Evolutionary conservation across 2,888 invertebrate genomes (phyloP), one percentile per base, ranked within the genome.

Genomic region (Prenolepis imparis): DNA sequence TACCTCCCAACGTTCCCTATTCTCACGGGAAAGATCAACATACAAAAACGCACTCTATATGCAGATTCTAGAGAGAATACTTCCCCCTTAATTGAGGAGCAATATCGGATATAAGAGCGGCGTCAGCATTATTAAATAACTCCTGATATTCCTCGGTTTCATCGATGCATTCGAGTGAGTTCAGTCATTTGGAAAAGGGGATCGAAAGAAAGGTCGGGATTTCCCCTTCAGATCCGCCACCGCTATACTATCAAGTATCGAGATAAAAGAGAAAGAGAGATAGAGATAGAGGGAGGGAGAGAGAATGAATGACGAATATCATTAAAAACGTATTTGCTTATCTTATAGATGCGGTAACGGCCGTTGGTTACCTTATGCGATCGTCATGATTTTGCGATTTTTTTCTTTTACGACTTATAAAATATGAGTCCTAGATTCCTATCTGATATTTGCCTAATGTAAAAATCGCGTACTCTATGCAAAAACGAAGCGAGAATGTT

Each of bases 311-410:
- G 24, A 59, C 70, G 63, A 48, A 55, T 78, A 70, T 86, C 90
- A 85, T 90, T 85, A 90, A 88, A 90, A 90, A 87, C 86, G 52
- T 87, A 90, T 90, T 90, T 89, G 87, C 88, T 90, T 90, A 90
- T 90, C 90, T 74, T 57, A 24, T 59, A 36, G 82, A 68, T 80
- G 70, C 61, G 32, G 48, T 55, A 44, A 82, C 18, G 57, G 59
- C 11, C 57, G 57, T 75, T 64, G 75, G 24, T 41, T 41, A 70
- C 28, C 28, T n/a, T 36, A 55, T 70, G 18, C 70, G 72, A 72
- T 70, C 41, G 28, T 41, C 39, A 12, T 36, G 70, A 77, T 77
- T 77, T 15, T 21, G 44, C 28, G 18, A 24, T 44, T 44, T 24
- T 55, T 66, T 72, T 28, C 3, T n/a, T 44, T 39, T 72, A 18